Evolutionary conservation across 2,888 invertebrate genomes (phyloP).

Genomic region (Tetragonisca angustula): DNA sequence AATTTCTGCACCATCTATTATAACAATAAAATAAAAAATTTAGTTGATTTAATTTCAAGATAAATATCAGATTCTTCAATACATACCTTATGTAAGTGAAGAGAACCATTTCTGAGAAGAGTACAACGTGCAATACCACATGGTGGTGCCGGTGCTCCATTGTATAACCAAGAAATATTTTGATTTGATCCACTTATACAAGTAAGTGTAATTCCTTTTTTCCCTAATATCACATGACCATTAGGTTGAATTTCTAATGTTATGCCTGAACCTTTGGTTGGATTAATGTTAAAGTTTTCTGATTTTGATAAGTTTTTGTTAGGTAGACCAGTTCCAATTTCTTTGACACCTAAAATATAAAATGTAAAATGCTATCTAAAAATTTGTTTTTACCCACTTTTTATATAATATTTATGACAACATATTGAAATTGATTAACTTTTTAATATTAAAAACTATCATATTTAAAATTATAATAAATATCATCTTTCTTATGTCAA

Average conservation of each 20-base stretch:
- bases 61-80: background rate
- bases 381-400: too few relatives aligned
- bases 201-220: slow-evolving; percentile 77
- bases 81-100: slow-evolving; percentile 79
- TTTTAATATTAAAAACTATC: background rate
- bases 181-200: slow-evolving; percentile 75
- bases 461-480: background rate
- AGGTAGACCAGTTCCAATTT: slow-evolving; percentile 74
- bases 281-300: slow-evolving; percentile 71
- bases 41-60: background rate
- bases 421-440: background rate
- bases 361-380: background rate
- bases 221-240: slow-evolving; percentile 79
- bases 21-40: background rate
- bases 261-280: slow-evolving; percentile 70
- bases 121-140: slow-evolving; percentile 78
- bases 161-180: slow-evolving; percentile 79
- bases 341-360: slow-evolving; percentile 74
- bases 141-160: slow-evolving; percentile 78
- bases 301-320: slow-evolving; percentile 76
- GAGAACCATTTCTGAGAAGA: slow-evolving; percentile 77
- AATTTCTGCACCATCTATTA: slow-evolving; percentile 70
- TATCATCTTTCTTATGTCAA: background rate
- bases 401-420: background rate
- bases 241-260: slow-evolving; percentile 78